Conservation (phyloP, 2,888 invertebrate genomes). For the Meta bourneti region DNA sequence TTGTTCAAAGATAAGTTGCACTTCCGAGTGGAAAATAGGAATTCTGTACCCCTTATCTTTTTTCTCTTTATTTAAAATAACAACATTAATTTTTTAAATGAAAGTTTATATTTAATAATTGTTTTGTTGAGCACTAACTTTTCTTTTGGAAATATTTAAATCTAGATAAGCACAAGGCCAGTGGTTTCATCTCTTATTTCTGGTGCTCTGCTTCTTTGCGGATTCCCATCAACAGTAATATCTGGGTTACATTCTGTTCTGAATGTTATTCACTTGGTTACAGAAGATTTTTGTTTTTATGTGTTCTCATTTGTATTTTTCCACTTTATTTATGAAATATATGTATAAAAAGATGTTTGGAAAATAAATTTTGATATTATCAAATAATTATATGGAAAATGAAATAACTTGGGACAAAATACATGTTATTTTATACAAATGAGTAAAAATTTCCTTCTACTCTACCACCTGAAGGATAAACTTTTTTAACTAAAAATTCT, state of each 20-base stretch:
- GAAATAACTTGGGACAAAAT: too few relatives aligned
- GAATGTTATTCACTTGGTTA: conserved; percentile 31
- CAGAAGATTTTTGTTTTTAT: conserved; percentile 57
- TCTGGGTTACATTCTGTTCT: conserved; percentile 38
- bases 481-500: too few relatives aligned
- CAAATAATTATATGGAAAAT: too few relatives aligned
- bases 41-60: not conserved
- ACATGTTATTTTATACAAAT: too few relatives aligned
- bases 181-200: conserved; percentile 49
- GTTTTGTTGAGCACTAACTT: not conserved
- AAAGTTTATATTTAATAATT: not conserved
- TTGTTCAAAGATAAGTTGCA: too few relatives aligned
- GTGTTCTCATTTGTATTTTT: conserved; percentile 67
- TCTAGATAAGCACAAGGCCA: conserved; percentile 50
- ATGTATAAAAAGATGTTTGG: conserved; percentile 32
- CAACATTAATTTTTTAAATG: not conserved
- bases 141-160: not conserved
- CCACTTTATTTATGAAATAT: conserved; percentile 67
- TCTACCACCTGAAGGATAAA: too few relatives aligned
- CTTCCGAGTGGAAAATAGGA: too few relatives aligned
- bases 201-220: conserved; percentile 57
- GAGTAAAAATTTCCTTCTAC: too few relatives aligned
- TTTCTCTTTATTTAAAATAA: not conserved
- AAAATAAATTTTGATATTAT: not conserved
- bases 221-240: conserved; percentile 24